Conservation (phyloP, 2,113 vertebrate genomes). For the Nothocercus julius region DNA sequence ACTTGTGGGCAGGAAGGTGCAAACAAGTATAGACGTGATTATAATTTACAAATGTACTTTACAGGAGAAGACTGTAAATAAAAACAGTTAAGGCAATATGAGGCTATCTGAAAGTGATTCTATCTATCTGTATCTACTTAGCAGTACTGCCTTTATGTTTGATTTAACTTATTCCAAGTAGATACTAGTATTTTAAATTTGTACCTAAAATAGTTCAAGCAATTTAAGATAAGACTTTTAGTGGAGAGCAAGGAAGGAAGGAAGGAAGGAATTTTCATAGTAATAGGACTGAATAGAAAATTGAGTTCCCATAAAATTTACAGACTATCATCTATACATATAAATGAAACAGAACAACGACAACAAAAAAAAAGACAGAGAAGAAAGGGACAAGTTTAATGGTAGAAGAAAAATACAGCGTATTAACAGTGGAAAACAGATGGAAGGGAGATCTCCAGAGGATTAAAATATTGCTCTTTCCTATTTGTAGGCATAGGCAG, state of each 20-base stretch:
- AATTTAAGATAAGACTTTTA: neutral
- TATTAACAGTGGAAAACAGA: constrained; percentile 77
- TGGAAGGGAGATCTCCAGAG: constrained; percentile 58
- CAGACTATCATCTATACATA: neutral
- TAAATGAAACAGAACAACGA: constrained; percentile 4
- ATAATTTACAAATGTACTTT: neutral
- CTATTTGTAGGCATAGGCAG: constrained; percentile 14
- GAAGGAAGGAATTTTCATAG: neutral
- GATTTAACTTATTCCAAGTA: neutral
- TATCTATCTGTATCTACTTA: neutral
- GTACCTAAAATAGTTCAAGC: neutral
- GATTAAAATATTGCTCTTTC: constrained; percentile 63
- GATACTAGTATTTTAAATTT: neutral
- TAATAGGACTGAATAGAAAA: neutral
- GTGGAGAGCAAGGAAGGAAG: neutral
- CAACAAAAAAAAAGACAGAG: constrained; percentile 75
- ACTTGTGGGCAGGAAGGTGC: neutral
- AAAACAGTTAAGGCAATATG: neutral
- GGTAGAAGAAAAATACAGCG: constrained; percentile 85
- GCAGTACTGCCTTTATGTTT: neutral
- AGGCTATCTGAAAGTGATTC: neutral
- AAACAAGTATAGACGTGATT: neutral
- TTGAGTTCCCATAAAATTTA: neutral
- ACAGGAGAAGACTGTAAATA: neutral
- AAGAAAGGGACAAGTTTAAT: constrained; percentile 90